Evolutionary conservation across 2,797 vertebrate genomes (phyloP).

Genomic region (Semotilus atromaculatus): DNA sequence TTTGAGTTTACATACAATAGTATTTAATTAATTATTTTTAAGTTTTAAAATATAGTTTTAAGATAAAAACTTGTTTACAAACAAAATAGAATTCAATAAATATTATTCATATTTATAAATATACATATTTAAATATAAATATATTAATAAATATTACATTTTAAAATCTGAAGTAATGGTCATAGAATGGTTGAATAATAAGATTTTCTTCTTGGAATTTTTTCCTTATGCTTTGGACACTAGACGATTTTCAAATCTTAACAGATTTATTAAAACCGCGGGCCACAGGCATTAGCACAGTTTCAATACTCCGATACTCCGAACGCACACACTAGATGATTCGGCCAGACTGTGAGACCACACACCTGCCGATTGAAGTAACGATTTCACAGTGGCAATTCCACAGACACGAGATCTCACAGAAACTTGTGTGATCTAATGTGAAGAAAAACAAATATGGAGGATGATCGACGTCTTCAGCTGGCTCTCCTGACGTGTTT

Average conservation of each 20-base stretch:
- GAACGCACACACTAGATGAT: too few species aligned
- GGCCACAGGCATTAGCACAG: too few species aligned
- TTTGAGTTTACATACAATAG: not conserved
- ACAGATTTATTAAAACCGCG: too few species aligned
- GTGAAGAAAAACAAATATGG: too few species aligned
- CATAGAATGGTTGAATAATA: not conserved
- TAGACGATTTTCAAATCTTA: too few species aligned
- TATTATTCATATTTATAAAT: not conserved
- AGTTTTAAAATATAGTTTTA: not conserved
- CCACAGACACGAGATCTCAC: too few species aligned
- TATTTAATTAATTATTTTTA: not conserved
- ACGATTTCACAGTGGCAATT: too few species aligned
- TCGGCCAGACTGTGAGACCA: not conserved
- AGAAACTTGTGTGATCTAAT: too few species aligned
- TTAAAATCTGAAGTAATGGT: not conserved
- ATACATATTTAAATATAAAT: not conserved
- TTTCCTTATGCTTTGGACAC: not conserved
- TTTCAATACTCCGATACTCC: too few species aligned
- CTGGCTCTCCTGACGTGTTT: too few species aligned
- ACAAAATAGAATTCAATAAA: not conserved
- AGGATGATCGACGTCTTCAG: too few species aligned
- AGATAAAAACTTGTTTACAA: not conserved
- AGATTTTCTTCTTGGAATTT: not conserved
- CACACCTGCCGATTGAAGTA: too few species aligned
- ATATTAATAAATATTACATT: not conserved